phyloP scores from a whole-genome alignment of 2,113 vertebrate genomes.

The Sander lucioperca region DNA sequence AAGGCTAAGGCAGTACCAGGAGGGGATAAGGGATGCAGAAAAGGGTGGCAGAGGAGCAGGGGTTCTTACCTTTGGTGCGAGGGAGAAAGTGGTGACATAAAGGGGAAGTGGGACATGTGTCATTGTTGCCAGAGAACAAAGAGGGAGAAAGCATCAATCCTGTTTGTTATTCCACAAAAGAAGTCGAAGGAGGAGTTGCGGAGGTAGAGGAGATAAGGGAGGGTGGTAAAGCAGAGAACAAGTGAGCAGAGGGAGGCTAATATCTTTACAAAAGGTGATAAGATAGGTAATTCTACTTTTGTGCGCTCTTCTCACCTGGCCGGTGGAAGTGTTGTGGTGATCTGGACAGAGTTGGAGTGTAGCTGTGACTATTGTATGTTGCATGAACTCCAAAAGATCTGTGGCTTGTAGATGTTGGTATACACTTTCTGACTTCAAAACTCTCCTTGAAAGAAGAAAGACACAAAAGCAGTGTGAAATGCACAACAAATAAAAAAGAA shows the following conservation, averaged over 20 bases:
- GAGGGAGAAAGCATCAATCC: slow-evolving; percentile 82
- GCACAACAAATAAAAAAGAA: neutral
- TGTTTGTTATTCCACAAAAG: slow-evolving; percentile 85
- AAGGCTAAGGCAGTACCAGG: neutral
- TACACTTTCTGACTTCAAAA: slow-evolving; percentile 87
- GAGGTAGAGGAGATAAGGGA: slow-evolving; percentile 5
- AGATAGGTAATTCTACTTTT: neutral
- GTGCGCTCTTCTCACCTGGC: slow-evolving; percentile 88
- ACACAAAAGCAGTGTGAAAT: neutral
- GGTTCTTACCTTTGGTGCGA: slow-evolving; percentile 90
- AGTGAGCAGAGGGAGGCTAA: slow-evolving; percentile 11
- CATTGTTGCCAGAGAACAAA: slow-evolving; percentile 85
- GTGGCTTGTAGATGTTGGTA: slow-evolving; percentile 92
- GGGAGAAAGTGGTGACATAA: slow-evolving; percentile 89
- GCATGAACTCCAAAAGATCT: slow-evolving; percentile 88
- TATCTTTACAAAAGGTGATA: neutral
- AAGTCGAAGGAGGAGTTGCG: slow-evolving; percentile 65
- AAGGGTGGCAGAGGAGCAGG: neutral
- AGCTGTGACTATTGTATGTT: slow-evolving; percentile 90
- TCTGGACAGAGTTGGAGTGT: slow-evolving; percentile 91
- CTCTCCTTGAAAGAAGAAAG: slow-evolving; percentile 83
- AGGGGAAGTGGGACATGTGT: slow-evolving; percentile 90
- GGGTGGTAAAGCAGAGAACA: slow-evolving; percentile 13
- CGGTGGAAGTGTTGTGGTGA: slow-evolving; percentile 98
- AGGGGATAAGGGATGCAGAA: neutral